Conservation (phyloP, 2,113 vertebrate species). For the Zosterops japonicus region DNA sequence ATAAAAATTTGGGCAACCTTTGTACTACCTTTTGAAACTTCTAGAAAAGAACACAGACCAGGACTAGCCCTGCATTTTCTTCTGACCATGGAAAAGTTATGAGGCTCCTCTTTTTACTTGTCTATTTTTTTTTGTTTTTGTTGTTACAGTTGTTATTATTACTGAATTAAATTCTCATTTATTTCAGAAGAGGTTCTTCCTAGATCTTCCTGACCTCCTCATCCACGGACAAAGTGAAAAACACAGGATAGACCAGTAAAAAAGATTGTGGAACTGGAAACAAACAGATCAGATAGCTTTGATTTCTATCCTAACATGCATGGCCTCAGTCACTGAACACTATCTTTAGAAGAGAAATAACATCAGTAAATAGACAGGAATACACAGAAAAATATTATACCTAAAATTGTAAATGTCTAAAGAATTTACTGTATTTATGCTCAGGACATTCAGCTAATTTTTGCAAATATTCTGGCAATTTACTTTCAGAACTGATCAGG, state of each 20-base stretch:
- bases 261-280: background rate
- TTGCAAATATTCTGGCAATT: background rate
- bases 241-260: background rate
- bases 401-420: background rate
- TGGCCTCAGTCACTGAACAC: accelerated
- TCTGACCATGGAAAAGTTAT: background rate
- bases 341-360: background rate
- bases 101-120: background rate
- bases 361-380: background rate
- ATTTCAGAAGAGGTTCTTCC: background rate
- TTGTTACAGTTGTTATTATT: background rate
- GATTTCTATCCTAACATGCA: background rate
- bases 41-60: background rate
- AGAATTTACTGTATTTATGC: background rate
- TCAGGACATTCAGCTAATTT: background rate
- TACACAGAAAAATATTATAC: background rate
- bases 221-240: background rate
- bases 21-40: background rate
- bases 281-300: background rate
- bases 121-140: background rate
- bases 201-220: background rate
- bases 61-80: background rate
- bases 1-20: background rate
- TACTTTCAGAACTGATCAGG: background rate
- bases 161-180: background rate